Evolutionary conservation across 2,797 vertebrate genomes (phyloP).

Genomic region (Sparidentex hasta): DNA sequence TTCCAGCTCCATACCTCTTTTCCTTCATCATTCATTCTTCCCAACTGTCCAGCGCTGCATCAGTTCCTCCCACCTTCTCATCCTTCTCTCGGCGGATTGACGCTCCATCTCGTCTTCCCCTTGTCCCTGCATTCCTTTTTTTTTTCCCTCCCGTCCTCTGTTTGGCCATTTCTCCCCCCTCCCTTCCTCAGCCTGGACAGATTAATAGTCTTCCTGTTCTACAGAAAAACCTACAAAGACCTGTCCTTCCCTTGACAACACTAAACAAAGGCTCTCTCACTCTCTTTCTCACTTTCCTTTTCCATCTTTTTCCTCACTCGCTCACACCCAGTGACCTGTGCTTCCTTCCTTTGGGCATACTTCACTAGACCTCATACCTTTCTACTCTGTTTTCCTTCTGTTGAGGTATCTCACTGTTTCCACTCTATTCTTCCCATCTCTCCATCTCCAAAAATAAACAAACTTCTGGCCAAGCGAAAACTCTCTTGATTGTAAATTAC

Average conservation of each 20-base stretch:
- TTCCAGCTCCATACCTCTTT: constrained; percentile 41
- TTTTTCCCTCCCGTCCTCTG: constrained; percentile 3
- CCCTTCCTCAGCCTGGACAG: constrained; percentile 52
- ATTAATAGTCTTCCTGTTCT: constrained; percentile 72
- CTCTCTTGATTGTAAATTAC: background rate
- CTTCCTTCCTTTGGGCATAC: constrained; percentile 61
- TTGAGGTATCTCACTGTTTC: constrained; percentile 36
- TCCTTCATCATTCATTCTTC: constrained; percentile 44
- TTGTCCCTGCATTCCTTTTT: constrained; percentile 32
- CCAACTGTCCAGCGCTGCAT: constrained; percentile 36
- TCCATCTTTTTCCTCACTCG: constrained; percentile 27
- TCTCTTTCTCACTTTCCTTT: constrained; percentile 46
- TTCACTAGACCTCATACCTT: constrained; percentile 32
- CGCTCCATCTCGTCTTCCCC: constrained; percentile 45
- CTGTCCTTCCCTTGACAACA: constrained; percentile 66
- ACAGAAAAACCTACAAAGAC: constrained; percentile 68
- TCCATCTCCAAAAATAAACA: background rate
- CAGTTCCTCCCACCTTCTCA: constrained; percentile 35
- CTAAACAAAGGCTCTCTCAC: constrained; percentile 66
- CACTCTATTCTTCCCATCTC: background rate
- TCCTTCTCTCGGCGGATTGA: constrained; percentile 26
- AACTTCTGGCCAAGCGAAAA: background rate
- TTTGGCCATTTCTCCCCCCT: constrained; percentile 16
- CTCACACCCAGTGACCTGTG: constrained; percentile 58
- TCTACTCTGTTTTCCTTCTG: constrained; percentile 38